These are phyloP conservation scores for Mesodorylaimus sp. DNA, from an alignment of 2,888 invertebrate species.

Conservation along the genomic window DNA sequence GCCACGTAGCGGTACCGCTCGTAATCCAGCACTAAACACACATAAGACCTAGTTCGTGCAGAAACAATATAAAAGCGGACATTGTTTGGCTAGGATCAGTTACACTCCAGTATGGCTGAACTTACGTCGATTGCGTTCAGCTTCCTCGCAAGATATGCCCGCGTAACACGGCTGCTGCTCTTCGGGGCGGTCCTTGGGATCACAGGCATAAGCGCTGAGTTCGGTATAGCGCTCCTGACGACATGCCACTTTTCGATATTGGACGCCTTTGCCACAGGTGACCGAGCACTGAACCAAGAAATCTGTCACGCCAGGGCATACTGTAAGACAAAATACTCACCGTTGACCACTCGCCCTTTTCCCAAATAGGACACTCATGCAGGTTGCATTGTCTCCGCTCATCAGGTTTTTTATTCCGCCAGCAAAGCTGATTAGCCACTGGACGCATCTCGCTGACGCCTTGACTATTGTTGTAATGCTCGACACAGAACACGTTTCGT, in stretches of 20 bases:
- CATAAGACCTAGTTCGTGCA: too few relatives aligned
- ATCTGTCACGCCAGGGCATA: neutral
- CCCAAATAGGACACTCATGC: conserved; percentile 69
- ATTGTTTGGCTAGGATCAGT: too few relatives aligned
- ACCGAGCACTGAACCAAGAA: conserved; percentile 57
- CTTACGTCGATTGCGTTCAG: conserved; percentile 8
- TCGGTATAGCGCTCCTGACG: conserved; percentile 1
- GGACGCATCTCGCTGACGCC: neutral
- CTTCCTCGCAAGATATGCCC: conserved; percentile 7
- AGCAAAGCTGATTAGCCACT: neutral
- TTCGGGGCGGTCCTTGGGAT: neutral
- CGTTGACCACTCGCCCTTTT: conserved; percentile 29
- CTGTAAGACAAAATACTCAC: conserved; percentile 16
- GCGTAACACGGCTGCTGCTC: conserved; percentile 8
- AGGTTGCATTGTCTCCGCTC: conserved; percentile 62
- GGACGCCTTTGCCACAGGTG: conserved; percentile 60
- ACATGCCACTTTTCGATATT: conserved; percentile 9
- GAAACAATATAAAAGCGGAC: too few relatives aligned
- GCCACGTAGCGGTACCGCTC: conserved; percentile 10
- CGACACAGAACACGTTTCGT: conserved; percentile 61
- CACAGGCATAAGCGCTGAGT: conserved; percentile 1
- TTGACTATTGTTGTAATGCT: conserved; percentile 11
- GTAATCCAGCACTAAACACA: conserved; percentile 6
- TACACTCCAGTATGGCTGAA: too few relatives aligned
- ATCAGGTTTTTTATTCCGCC: conserved; percentile 48